A percentile compares a stretch with the other conserved stretches of the same genome.
phyloP scores from a whole-genome alignment of 1,140 invertebrate species.

The Lasaia peninsularis region DNA sequence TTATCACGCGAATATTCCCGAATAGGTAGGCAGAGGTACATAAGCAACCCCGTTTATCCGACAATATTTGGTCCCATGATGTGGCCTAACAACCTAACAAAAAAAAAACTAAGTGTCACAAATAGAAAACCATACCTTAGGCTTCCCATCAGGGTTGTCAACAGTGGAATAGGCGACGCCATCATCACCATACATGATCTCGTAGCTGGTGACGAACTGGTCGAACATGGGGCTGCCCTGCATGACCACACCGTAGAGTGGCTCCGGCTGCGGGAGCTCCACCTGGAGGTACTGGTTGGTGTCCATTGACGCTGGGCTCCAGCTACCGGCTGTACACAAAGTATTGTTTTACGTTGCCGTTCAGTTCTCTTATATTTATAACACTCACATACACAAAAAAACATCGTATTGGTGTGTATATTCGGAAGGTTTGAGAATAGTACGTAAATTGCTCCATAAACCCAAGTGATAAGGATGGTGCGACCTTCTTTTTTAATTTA shows the following conservation, averaged over 20 bases:
- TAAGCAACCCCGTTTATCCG: too few species aligned
- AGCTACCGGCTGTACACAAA: slow-evolving; percentile 74
- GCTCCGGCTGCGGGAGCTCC: slow-evolving; percentile 79
- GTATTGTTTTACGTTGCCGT: too few species aligned
- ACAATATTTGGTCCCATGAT: too few species aligned
- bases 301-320: slow-evolving; percentile 80
- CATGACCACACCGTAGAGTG: slow-evolving; percentile 85
- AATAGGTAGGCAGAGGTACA: too few species aligned
- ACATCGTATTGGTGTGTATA: too few species aligned
- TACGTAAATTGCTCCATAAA: too few species aligned
- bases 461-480: too few species aligned
- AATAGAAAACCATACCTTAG: slow-evolving; percentile 44
- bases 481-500: too few species aligned
- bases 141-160: slow-evolving; percentile 46
- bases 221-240: slow-evolving; percentile 82
- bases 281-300: slow-evolving; percentile 84
- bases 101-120: not conserved
- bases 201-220: slow-evolving; percentile 87
- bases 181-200: slow-evolving; percentile 83
- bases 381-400: too few species aligned
- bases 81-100: not conserved
- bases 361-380: too few species aligned
- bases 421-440: too few species aligned
- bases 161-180: slow-evolving; percentile 79
- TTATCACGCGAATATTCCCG: too few species aligned